Percentiles rank a stretch among this genome's conserved stretches.
Conservation (phyloP, 2,797 vertebrate species). For the Eutrigla gurnardus region DNA sequence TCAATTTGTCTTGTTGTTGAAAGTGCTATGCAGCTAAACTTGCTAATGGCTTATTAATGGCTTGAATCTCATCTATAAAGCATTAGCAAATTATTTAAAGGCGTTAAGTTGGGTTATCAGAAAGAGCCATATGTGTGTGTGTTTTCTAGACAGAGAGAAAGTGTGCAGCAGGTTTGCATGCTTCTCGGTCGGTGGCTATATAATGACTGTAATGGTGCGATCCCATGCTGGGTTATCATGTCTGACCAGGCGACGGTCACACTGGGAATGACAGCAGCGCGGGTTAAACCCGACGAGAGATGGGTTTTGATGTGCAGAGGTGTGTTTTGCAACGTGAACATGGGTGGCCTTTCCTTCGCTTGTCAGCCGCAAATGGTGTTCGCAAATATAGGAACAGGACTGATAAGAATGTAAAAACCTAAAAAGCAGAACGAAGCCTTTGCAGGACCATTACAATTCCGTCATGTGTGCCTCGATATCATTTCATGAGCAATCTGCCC, state of each 20-base stretch:
- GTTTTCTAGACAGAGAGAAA: constrained; percentile 22
- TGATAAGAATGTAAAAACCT: constrained; percentile 46
- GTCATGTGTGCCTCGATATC: constrained; percentile 13
- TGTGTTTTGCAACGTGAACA: constrained; percentile 50
- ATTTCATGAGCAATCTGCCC: constrained; percentile 43
- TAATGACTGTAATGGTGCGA: constrained; percentile 46
- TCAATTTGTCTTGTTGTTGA: background rate
- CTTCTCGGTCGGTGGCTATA: constrained; percentile 31
- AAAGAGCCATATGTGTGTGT: background rate
- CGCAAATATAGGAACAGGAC: constrained; percentile 37
- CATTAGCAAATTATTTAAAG: constrained; percentile 4
- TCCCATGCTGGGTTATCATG: constrained; percentile 60
- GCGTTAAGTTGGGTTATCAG: background rate
- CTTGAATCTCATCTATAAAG: background rate
- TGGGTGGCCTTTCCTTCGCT: constrained; percentile 39
- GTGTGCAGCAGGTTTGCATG: constrained; percentile 15
- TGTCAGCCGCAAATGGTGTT: constrained; percentile 49
- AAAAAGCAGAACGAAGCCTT: constrained; percentile 30
- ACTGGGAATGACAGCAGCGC: constrained; percentile 48
- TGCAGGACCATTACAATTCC: constrained; percentile 33
- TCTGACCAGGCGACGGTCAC: constrained; percentile 45
- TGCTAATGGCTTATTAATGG: constrained; percentile 1
- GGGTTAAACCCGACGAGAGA: constrained; percentile 55
- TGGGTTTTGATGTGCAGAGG: constrained; percentile 57
- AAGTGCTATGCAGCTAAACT: background rate